phyloP scores from a whole-genome alignment of 1,140 invertebrate species.

The Sesamia nonagrioides region DNA sequence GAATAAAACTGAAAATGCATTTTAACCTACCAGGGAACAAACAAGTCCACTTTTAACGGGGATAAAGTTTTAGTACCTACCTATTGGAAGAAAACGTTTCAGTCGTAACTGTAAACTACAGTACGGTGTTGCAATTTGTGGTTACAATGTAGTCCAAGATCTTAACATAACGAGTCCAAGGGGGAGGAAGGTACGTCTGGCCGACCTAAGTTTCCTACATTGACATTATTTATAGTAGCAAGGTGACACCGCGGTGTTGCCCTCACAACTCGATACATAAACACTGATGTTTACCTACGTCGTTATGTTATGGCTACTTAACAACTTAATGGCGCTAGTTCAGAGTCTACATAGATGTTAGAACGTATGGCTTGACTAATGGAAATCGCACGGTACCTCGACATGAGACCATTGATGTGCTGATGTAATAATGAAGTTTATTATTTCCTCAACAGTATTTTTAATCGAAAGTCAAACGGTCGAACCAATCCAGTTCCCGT shows the following conservation, averaged over 20 bases:
- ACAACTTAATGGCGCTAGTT: neutral
- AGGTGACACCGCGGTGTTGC: conserved; percentile 27
- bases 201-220: conserved; percentile 17
- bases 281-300: conserved; percentile 14
- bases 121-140: conserved; percentile 3
- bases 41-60: neutral
- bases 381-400: neutral
- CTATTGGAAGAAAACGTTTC: neutral
- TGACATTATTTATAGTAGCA: conserved; percentile 23
- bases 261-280: conserved; percentile 18
- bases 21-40: neutral
- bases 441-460: neutral
- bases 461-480: neutral
- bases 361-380: neutral
- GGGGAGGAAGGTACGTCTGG: neutral
- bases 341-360: neutral
- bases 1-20: neutral
- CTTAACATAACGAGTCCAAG: neutral
- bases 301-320: conserved; percentile 7
- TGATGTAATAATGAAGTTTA: neutral
- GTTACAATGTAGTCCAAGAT: neutral
- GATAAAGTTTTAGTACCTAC: neutral
- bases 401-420: neutral
- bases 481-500: neutral
- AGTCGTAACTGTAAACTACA: neutral